Evolutionary conservation across 2,888 invertebrate genomes (phyloP).

Genomic region (Drosophila neotestacea): DNA sequence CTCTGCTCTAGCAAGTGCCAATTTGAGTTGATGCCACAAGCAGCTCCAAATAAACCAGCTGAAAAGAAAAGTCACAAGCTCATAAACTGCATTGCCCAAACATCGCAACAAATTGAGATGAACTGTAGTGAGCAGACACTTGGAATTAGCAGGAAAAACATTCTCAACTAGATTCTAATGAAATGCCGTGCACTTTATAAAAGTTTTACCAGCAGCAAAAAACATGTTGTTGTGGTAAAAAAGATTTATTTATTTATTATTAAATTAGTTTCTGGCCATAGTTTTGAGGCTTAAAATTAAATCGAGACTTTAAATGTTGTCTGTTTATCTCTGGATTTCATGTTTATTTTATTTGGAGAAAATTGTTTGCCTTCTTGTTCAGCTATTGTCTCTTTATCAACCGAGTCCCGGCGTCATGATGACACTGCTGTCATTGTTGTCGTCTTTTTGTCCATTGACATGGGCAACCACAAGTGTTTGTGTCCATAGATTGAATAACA

Average conservation of each 20-base stretch:
- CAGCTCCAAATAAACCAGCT: conserved; percentile 26
- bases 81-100: conserved; percentile 33
- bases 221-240: neutral
- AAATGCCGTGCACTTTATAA: conserved; percentile 15
- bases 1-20: conserved; percentile 11
- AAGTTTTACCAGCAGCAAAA: neutral
- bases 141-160: neutral
- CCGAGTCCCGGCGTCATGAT: conserved; percentile 19
- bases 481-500: conserved; percentile 39
- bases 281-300: neutral
- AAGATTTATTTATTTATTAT: neutral
- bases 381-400: conserved; percentile 30
- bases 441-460: conserved; percentile 34
- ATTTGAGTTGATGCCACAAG: conserved; percentile 4
- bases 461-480: conserved; percentile 40
- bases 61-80: conserved; percentile 9
- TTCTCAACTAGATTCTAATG: conserved; percentile 25
- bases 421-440: conserved; percentile 39
- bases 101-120: conserved; percentile 41
- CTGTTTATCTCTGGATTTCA: neutral
- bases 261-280: neutral
- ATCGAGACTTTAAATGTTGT: neutral
- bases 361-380: conserved; percentile 30
- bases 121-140: conserved; percentile 11
- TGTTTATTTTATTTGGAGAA: neutral